Base-by-base conservation (phyloP, 2,113 vertebrate genomes). In the Monopterus albus region DNA sequence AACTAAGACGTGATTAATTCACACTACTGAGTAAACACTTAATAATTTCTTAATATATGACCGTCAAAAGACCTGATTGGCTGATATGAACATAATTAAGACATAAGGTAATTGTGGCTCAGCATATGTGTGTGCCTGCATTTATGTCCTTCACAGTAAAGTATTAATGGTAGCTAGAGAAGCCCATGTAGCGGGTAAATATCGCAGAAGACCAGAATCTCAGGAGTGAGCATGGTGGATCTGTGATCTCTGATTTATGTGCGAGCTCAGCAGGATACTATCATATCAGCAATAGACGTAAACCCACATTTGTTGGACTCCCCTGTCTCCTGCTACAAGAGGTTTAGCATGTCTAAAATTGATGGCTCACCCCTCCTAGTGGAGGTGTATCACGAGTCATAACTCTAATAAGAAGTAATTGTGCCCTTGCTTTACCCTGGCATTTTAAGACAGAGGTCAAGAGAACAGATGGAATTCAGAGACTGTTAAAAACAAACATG, bases 241-340 rank as follows among this genome's bases (percentile, higher is more conserved):
- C 82, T 72, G 63, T 75, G 82, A 89, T 89, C 84, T 87, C 62
- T 87, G 88, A 90, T 87, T 86, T 87, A 76, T 69, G 75, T 28
- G 23, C 72, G 80, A 86, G 69, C 88, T 74, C 91, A 89, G 85
- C 84, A 79, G 88, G 90, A 81, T 51, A 66, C 78, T 47, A 84
- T 63, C 53, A 47, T 23, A 76, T 68, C 75, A 73, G 60, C 78
- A 18, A 15, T 56, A 70, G 67, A 82, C 63, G 75, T 75, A 58
- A 80, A 69, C 66, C 78, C 69, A 55, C 61, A 72, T 81, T 62
- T 75, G 59, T 63, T 52, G 51, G 49, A 21, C 47, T 71, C 72
- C 75, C 55, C 38, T 51, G 68, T 81, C 85, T 88, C 39, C 72
- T 59, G 75, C 83, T 83, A 58, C 62, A 42, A 72, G 40, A 71